These are phyloP conservation scores for Pitangus sulphuratus DNA, from an alignment of 2,797 vertebrate species.

Conservation along the genomic window DNA sequence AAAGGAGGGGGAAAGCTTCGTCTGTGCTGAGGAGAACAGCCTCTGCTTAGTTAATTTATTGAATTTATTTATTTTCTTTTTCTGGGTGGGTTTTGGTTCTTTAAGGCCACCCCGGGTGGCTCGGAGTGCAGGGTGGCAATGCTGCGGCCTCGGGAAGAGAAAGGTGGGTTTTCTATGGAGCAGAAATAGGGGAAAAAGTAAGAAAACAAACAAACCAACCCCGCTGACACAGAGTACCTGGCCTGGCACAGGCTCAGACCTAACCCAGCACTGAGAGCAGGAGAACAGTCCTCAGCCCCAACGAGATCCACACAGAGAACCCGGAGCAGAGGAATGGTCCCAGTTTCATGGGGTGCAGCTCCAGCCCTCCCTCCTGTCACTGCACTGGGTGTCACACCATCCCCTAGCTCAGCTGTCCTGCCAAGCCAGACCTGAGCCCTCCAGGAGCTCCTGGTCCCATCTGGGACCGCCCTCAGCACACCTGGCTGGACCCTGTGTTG, in stretches of 20 bases:
- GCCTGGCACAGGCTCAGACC: background rate
- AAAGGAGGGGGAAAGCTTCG: background rate
- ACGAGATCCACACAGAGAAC: rapidly evolving
- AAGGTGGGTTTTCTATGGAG: background rate
- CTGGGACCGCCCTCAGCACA: rapidly evolving
- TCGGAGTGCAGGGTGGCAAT: rapidly evolving
- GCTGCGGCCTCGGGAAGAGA: background rate
- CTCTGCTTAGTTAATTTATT: background rate
- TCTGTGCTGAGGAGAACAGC: background rate
- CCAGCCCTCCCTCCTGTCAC: background rate
- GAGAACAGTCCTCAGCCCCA: background rate
- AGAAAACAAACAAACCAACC: background rate
- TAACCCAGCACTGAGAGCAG: rapidly evolving
- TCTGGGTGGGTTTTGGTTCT: background rate
- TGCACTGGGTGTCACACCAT: rapidly evolving
- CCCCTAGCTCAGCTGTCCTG: background rate
- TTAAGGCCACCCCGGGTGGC: background rate
- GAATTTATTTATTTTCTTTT: background rate
- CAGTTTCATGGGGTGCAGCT: background rate
- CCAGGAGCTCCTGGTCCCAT: rapidly evolving
- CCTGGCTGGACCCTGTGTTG: rapidly evolving
- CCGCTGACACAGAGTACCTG: rapidly evolving
- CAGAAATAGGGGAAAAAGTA: background rate
- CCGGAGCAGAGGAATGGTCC: background rate
- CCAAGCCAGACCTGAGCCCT: background rate